Conservation (phyloP, 2,113 vertebrate species). For the Pogonocichla stellata region DNA sequence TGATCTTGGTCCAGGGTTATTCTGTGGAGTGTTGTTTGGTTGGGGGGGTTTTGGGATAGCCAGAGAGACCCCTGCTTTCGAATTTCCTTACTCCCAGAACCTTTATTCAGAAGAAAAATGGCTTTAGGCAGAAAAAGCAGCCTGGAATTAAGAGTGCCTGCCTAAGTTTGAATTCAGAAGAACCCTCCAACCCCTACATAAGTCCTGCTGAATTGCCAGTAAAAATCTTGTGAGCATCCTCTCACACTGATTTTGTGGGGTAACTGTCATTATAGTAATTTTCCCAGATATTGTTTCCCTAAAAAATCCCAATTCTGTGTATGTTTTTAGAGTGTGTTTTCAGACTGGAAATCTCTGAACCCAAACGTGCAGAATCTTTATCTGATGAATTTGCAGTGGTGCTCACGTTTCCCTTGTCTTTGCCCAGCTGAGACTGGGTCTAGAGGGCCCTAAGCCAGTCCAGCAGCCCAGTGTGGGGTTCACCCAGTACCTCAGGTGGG, state of each 20-base stretch:
- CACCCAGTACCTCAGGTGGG: background rate
- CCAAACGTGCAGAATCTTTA: background rate
- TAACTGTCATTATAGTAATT: background rate
- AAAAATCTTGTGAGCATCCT: background rate
- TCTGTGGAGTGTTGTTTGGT: background rate
- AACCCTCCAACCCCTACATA: background rate
- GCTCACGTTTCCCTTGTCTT: background rate
- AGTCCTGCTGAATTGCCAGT: background rate
- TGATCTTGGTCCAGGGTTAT: background rate
- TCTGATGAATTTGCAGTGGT: background rate
- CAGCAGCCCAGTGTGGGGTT: background rate
- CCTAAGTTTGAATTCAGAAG: background rate
- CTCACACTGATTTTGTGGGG: background rate
- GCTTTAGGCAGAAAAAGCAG: background rate
- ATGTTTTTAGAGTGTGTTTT: background rate
- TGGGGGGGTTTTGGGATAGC: accelerated
- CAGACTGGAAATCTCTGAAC: background rate
- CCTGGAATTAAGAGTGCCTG: background rate
- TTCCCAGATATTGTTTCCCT: background rate
- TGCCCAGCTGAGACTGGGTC: background rate
- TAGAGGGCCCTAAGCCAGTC: background rate
- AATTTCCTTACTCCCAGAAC: background rate
- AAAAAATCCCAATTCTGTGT: background rate
- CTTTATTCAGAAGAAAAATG: background rate
- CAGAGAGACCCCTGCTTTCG: background rate